Base-by-base conservation (phyloP, 2,797 vertebrate genomes). In the Betta splendens region DNA sequence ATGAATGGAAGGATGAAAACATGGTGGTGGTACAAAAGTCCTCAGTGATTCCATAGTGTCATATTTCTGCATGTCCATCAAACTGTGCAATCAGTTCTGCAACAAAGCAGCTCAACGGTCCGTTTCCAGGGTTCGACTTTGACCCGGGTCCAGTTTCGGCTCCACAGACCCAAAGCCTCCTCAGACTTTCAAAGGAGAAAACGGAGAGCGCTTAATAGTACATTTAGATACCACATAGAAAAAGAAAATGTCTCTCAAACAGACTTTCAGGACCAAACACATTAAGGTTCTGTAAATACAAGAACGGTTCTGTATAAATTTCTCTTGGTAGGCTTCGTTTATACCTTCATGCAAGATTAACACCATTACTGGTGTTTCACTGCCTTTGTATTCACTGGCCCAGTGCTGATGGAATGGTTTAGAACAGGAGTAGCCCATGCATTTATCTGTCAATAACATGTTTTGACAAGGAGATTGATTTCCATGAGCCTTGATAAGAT, bases 331-430 rank as follows among this genome's bases (percentile, higher is more conserved):
- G 39, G 63, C 58, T 50, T 66, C 7, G 37, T 49, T 54, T 57
- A 63, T 31, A 75, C 75, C 64, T 55, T 69, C 81, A 89, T 86
- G 85, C 85, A 81, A 60, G 56, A 64, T 83, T 25, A 81, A 84
- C 79, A 75, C 44, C 6, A 6, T 33, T 45, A 45, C 25, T 38
- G 69, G 51, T 56, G 64, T 71, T 66, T 61, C 36, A 64, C 64
- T 39, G 57, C 57, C 16, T 68, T 56, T 32, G 51, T 64, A 59
- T 47, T 48, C 22, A 65, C 53, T 58, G 57, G 72, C 49, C 59
- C 67, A 47, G 76, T 59, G 67, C 64, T 69, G 54, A 77, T 79
- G 87, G 86, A 88, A 88, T 86, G 85, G 58, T 85, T 81, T 53
- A 39, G 59, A 80, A 54, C 77, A 72, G 47, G 66, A 73, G 63